Percentiles rank a stretch among this genome's conserved stretches.
Conservation (phyloP, 2,888 invertebrate genomes). For the Lasioglossum figueresi region DNA sequence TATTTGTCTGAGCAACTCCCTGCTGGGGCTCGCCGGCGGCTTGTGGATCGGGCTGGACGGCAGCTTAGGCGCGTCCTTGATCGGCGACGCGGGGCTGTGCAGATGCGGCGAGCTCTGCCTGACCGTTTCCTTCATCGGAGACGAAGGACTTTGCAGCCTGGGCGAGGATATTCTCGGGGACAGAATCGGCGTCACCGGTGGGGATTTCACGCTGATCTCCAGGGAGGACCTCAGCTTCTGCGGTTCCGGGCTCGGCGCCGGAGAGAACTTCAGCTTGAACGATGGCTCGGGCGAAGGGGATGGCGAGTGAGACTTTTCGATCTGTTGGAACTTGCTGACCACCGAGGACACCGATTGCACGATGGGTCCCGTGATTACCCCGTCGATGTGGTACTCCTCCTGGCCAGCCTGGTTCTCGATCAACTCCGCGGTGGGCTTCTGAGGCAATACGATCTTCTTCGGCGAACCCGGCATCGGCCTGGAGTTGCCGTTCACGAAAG, state of each 20-base stretch:
- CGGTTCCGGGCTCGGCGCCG: conserved; percentile 80
- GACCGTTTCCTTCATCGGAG: conserved; percentile 71
- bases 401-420: conserved; percentile 73
- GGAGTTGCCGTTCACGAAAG: conserved; percentile 79
- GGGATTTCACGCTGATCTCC: conserved; percentile 76
- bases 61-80: conserved; percentile 63
- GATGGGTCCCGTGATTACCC: conserved; percentile 79
- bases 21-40: conserved; percentile 66
- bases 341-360: conserved; percentile 81
- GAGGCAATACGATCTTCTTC: conserved; percentile 75
- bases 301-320: conserved; percentile 79
- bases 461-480: conserved; percentile 79
- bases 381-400: conserved; percentile 75
- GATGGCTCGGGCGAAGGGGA: conserved; percentile 79
- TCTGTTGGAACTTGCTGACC: conserved; percentile 82
- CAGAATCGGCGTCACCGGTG: conserved; percentile 75
- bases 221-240: conserved; percentile 70
- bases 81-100: conserved; percentile 63
- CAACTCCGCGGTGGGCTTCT: conserved; percentile 74
- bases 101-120: conserved; percentile 40
- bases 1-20: conserved; percentile 59
- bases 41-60: conserved; percentile 71
- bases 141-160: conserved; percentile 71
- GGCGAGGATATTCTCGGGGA: conserved; percentile 78
- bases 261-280: conserved; percentile 79